Evolutionary conservation across 1,140 invertebrate genomes (phyloP).

Genomic region (Diachasma alloeum): DNA sequence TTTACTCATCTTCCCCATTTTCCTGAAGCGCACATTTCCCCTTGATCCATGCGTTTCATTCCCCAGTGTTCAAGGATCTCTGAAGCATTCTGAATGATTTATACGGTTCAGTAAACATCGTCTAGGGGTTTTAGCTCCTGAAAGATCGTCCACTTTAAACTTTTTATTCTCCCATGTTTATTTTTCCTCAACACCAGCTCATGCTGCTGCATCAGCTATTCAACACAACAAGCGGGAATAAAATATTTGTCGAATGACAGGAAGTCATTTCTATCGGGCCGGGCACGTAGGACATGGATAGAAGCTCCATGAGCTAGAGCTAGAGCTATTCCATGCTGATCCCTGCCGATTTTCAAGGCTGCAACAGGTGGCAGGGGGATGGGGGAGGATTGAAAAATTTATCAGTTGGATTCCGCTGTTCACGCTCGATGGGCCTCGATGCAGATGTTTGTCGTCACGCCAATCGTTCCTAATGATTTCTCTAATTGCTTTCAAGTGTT

Average conservation of each 20-base stretch:
- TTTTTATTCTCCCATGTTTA: neutral
- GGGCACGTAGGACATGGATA: constrained; percentile 6
- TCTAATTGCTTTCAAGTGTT: neutral
- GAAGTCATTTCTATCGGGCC: neutral
- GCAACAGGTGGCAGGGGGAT: constrained; percentile 45
- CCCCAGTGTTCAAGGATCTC: neutral
- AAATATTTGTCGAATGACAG: neutral
- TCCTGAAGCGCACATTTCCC: neutral
- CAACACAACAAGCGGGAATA: neutral
- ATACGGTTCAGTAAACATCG: constrained; percentile 24
- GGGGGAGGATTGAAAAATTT: constrained; percentile 45
- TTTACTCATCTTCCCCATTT: neutral
- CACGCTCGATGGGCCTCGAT: constrained; percentile 34
- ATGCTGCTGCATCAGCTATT: neutral
- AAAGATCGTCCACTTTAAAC: neutral
- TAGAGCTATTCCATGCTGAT: constrained; percentile 14
- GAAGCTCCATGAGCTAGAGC: too few relatives aligned
- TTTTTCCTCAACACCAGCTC: neutral
- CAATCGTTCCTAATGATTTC: neutral
- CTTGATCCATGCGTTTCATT: neutral
- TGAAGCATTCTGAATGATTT: constrained; percentile 23
- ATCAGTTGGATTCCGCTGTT: constrained; percentile 35
- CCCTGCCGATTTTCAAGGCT: constrained; percentile 22
- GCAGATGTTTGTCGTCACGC: constrained; percentile 29
- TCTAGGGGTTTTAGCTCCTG: neutral